Evolutionary conservation across 2,797 vertebrate species (phyloP).

Genomic region (Chiroxiphia lanceolata): DNA sequence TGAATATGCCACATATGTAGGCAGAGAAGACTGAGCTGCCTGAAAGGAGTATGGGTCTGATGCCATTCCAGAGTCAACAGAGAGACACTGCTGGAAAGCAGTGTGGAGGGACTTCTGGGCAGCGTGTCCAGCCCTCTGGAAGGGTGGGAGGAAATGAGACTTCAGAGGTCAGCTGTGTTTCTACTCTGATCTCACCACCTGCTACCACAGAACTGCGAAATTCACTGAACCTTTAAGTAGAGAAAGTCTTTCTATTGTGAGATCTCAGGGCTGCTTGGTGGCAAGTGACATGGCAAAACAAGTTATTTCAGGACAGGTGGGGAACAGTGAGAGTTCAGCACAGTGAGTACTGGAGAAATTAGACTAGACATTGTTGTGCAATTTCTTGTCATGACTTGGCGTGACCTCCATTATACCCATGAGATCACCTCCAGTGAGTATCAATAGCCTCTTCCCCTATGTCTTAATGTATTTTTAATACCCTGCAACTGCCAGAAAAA

Average conservation of each 20-base stretch:
- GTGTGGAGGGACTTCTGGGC: background rate
- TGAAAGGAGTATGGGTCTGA: background rate
- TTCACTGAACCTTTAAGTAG: background rate
- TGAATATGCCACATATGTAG: background rate
- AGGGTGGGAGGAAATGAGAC: background rate
- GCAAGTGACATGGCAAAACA: background rate
- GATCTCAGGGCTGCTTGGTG: background rate
- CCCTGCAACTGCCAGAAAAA: slow-evolving; percentile 38
- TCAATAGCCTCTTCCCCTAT: slow-evolving; percentile 31
- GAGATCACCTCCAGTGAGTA: slow-evolving; percentile 38
- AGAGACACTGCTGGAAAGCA: background rate
- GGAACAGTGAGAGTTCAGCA: background rate
- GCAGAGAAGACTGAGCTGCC: background rate
- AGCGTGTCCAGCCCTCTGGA: rapidly evolving
- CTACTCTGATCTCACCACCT: background rate
- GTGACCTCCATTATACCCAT: slow-evolving; percentile 22
- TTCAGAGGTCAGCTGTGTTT: background rate
- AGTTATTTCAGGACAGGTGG: background rate
- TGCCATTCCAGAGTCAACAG: background rate
- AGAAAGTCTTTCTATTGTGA: background rate
- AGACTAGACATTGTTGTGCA: background rate
- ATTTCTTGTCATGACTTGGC: slow-evolving; percentile 47
- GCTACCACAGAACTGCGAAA: background rate
- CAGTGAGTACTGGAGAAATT: slow-evolving; percentile 1
- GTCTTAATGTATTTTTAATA: slow-evolving; percentile 67